Base-by-base conservation (phyloP, 1,140 invertebrate species). In the Hestina assimilis region DNA sequence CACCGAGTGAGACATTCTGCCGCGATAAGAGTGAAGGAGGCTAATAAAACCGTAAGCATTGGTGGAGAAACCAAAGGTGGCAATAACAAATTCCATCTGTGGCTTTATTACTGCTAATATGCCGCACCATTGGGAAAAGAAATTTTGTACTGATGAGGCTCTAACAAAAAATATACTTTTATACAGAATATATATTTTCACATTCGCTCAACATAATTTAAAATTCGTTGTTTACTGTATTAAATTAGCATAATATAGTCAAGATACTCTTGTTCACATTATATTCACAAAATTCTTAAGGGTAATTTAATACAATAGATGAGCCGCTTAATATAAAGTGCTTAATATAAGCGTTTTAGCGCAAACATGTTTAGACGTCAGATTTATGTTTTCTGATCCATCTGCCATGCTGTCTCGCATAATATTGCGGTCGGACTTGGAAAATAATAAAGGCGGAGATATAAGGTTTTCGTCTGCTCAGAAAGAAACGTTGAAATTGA, bases 311-410 rank as follows among this genome's bases (percentile, higher is more conserved):
- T 28, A 52, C 50, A 48, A 55, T 24, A 29, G 14, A 35, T 20
- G 5, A 35, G 12, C 45, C 28, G 46, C 29, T 42, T 45, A 61
- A 28, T 62, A 69, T 63, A 64, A 73, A 65, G 64, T 61, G 59
- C 55, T 70, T 61, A 61, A 55, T 56, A 59, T 69, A 72, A 79
- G 63, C 63, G 66, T 72, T 74, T 72, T 60, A 74, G 52, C 69
- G 66, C 66, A 80, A 85, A 85, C 75, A 85, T 82, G 73, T 80
- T 84, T 79, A 83, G 71, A 80, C 73, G 64, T 75, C 64, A 77
- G 75, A 86, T 83, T 83, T 83, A 86, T 82, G 77, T 83, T 75
- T 83, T 81, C 75, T 83, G 72, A 81, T 83, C 79, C 79, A 83
- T 83, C 77, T 78, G 74, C 72, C 71, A 50, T 75, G 66, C 68